These are phyloP conservation scores for Caerostris extrusa DNA, from an alignment of 1,140 invertebrate species.

Conservation along the genomic window DNA sequence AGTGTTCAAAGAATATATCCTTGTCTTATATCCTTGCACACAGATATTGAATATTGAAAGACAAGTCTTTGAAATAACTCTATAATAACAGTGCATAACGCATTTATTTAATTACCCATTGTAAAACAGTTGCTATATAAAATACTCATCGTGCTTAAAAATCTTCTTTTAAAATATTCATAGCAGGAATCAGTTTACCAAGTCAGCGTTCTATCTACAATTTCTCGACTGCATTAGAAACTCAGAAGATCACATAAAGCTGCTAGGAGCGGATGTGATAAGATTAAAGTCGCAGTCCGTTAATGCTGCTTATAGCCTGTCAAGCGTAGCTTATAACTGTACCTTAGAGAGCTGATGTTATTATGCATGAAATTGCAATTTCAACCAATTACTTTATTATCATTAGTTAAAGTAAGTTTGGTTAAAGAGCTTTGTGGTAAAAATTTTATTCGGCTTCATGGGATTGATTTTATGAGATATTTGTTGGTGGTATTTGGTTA, in stretches of 20 bases:
- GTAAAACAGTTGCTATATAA: neutral
- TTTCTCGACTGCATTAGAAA: slow-evolving; percentile 11
- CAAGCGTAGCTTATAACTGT: slow-evolving; percentile 66
- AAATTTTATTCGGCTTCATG: slow-evolving; percentile 36
- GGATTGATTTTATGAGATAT: slow-evolving; percentile 20
- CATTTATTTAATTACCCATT: neutral
- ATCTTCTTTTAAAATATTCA: slow-evolving; percentile 6
- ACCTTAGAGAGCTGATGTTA: slow-evolving; percentile 68
- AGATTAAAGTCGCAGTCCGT: slow-evolving; percentile 54
- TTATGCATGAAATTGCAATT: slow-evolving; percentile 75
- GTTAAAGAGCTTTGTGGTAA: slow-evolving; percentile 37
- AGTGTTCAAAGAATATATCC: no score
- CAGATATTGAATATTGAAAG: no score
- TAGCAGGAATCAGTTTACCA: neutral
- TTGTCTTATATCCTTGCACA: no score
- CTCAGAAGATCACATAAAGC: slow-evolving; percentile 43
- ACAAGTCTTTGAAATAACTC: no score
- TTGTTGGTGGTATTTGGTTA: neutral
- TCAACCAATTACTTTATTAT: slow-evolving; percentile 76
- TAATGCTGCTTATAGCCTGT: slow-evolving; percentile 62
- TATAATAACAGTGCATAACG: neutral
- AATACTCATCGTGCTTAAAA: neutral
- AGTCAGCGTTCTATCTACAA: neutral
- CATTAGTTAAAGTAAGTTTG: slow-evolving; percentile 25
- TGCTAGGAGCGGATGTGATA: slow-evolving; percentile 35